Percentiles rank a stretch among this genome's conserved stretches.
Conservation (phyloP, 2,113 vertebrate genomes). For the Urocolius indicus region DNA sequence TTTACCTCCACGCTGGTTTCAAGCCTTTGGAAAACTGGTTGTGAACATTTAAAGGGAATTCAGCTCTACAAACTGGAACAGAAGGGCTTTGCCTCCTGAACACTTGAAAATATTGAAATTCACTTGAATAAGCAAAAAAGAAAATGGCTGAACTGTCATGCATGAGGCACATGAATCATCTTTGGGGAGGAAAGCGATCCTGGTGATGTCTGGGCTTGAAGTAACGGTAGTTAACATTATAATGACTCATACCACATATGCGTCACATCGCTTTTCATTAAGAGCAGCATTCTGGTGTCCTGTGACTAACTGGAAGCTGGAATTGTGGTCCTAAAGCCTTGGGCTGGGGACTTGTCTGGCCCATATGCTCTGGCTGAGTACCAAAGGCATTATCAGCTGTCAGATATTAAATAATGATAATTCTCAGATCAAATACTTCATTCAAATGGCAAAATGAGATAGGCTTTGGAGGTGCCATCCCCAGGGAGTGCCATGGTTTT, state of each 20-base stretch:
- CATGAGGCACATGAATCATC: conserved; percentile 68
- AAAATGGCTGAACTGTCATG: conserved; percentile 54
- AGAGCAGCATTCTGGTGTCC: conserved; percentile 40
- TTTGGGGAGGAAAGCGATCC: background rate
- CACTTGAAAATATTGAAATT: conserved; percentile 25
- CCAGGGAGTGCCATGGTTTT: background rate
- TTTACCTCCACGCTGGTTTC: background rate
- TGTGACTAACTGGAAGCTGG: conserved; percentile 46
- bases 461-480: background rate
- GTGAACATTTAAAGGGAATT: background rate
- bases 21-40: background rate
- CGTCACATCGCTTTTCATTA: conserved; percentile 61
- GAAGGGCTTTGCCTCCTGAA: background rate
- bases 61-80: background rate
- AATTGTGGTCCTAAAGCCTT: conserved; percentile 9
- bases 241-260: conserved; percentile 65
- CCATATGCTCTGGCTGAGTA: background rate
- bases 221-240: conserved; percentile 64
- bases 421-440: conserved; percentile 12
- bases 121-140: conserved; percentile 54
- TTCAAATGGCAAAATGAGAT: conserved; percentile 19
- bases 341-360: background rate
- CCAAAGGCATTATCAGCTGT: background rate
- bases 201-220: conserved; percentile 44
- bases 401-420: conserved; percentile 22